Conservation (phyloP, 2,888 invertebrate genomes). For the Seladonia tumulorum region DNA sequence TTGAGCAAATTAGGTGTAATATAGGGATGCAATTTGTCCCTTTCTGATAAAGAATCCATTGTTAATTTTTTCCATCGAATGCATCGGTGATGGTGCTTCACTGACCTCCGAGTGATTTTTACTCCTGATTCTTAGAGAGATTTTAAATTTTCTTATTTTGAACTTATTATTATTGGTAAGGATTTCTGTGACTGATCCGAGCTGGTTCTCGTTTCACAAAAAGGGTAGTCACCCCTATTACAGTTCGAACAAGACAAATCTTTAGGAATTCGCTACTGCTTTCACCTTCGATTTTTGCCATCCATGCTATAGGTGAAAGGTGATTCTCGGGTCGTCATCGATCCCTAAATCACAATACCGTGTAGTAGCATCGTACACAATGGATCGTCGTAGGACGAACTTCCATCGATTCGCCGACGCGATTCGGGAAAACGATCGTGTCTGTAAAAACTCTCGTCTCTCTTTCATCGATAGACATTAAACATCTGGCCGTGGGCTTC, state of each 20-base stretch:
- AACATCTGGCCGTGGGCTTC: conserved; percentile 2
- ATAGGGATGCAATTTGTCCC: no score
- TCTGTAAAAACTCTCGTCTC: conserved; percentile 23
- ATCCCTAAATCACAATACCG: conserved; percentile 2
- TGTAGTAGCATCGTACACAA: conserved; percentile 32
- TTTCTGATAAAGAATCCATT: no score
- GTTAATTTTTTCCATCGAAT: no score
- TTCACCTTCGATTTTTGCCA: not conserved
- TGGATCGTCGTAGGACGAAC: conserved; percentile 41
- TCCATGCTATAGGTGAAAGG: not conserved
- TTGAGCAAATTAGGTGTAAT: no score
- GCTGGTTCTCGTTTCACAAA: no score
- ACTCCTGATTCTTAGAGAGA: no score
- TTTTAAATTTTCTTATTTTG: no score
- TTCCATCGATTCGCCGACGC: conserved; percentile 25
- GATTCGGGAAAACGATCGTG: conserved; percentile 24
- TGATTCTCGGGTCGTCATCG: conserved; percentile 5
- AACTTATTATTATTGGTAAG: no score
- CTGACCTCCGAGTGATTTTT: no score
- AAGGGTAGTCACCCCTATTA: not conserved
- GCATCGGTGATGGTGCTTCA: no score
- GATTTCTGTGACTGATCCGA: no score
- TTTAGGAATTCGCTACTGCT: not conserved
- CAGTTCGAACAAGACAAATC: not conserved
- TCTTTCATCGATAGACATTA: conserved; percentile 12